Base-by-base conservation (phyloP, 2,113 vertebrate species). In the Cercocebus atys region DNA sequence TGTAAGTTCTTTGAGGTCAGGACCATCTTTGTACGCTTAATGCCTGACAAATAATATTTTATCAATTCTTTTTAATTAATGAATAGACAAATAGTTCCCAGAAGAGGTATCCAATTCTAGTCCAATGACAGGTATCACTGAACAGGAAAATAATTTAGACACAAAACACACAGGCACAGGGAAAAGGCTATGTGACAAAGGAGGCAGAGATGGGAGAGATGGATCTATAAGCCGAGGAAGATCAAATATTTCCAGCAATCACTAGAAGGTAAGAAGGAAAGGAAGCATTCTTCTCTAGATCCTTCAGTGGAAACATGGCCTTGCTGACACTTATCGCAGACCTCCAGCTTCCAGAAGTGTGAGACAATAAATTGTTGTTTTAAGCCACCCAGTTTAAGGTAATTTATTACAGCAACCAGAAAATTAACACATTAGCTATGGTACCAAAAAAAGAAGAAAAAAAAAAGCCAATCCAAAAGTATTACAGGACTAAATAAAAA, bases 371-470 rank as follows among this genome's bases (percentile, higher is more conserved):
- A 85, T 76, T 85, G 81, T 50, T 89, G 14, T 84, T 90, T 84
- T 66, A 86, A 68, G 43, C 12, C n/a, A 80, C 32, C 12, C 12
- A 87, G 35, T 73, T 27, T 61, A 8, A 50, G 76, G 13, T 95
- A 73, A 93, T 73, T 93, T 66, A 94, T 68, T 94, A 87, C 1
- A 2, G 20, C 20, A 64, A 64, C 27, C 12, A 32, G 27, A 30
- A 97, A 94, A 76, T 16, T 73, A 80, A 93, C 45, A 85, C 2
- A 93, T 75, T 90, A 78, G 7, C 17, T 75, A 76, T n/a, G n/a
- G 40, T 35, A 95, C 45, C 83, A 92, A 92, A 93, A 90, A 40
- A 23, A 91, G 76, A 72, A 79, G 61, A 40, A 83, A 95, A 89
- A 79, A 70, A 40, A 52, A 64, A 14, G 61, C 27, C 61, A 64